These are phyloP conservation scores for Dasysyrphus tricinctus DNA, from an alignment of 2,888 invertebrate genomes.

Conservation along the genomic window DNA sequence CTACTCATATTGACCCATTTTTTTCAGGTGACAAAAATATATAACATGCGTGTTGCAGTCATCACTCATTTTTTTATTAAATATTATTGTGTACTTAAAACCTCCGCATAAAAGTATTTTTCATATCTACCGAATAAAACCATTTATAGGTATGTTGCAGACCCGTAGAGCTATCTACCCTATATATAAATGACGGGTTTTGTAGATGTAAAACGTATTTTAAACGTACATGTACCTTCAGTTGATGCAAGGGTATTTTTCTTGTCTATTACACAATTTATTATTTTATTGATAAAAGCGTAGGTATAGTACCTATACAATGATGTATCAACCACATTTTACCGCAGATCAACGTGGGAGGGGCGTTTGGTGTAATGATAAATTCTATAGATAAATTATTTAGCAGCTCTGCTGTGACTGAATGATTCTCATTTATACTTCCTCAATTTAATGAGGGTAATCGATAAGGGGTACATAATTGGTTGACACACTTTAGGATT, in stretches of 20 bases:
- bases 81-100: conserved; percentile 31
- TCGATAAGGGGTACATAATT: conserved; percentile 49
- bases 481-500: conserved; percentile 49
- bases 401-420: conserved; percentile 22
- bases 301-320: background rate
- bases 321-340: conserved; percentile 1
- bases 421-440: conserved; percentile 43
- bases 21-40: background rate
- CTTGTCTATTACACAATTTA: conserved; percentile 63
- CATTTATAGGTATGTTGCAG: background rate
- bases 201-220: background rate
- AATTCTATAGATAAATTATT: conserved; percentile 48
- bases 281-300: conserved; percentile 36
- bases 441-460: conserved; percentile 59
- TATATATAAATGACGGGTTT: conserved; percentile 1
- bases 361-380: conserved; percentile 5
- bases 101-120: conserved; percentile 37
- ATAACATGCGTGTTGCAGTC: conserved; percentile 15
- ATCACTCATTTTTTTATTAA: conserved; percentile 10
- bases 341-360: too few relatives aligned
- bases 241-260: conserved; percentile 57
- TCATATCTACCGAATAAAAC: background rate
- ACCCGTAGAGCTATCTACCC: background rate
- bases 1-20: conserved; percentile 11
- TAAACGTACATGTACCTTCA: background rate